These are phyloP conservation scores for Rugalucina vietnamica DNA, from an alignment of 2,888 invertebrate genomes.

Conservation along the genomic window DNA sequence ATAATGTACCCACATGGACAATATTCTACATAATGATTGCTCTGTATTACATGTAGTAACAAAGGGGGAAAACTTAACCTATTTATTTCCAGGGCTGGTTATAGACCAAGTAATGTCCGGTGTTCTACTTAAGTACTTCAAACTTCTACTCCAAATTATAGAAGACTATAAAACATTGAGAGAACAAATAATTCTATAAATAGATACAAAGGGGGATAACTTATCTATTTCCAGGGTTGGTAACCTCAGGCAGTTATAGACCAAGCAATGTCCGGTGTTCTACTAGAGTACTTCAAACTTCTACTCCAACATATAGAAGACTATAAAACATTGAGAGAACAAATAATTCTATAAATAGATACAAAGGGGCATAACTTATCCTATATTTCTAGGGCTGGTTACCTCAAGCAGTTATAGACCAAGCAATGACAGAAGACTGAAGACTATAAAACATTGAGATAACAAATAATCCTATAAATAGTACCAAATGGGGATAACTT, in stretches of 20 bases:
- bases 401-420: conserved; percentile 90
- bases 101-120: conserved; percentile 87
- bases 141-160: conserved; percentile 65
- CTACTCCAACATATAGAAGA: conserved; percentile 65
- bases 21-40: too few relatives aligned
- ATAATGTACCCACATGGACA: too few relatives aligned
- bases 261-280: conserved; percentile 85
- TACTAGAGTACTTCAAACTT: conserved; percentile 79
- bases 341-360: too few relatives aligned
- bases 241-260: conserved; percentile 91
- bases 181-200: too few relatives aligned
- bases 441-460: conserved; percentile 34
- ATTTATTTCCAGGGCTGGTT: conserved; percentile 92
- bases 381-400: conserved; percentile 92
- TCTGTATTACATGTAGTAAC: too few relatives aligned
- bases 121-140: conserved; percentile 83
- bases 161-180: conserved; percentile 39
- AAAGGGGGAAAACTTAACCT: too few relatives aligned
- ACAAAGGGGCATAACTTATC: too few relatives aligned
- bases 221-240: conserved; percentile 91
- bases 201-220: too few relatives aligned
- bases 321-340: conserved; percentile 20
- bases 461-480: too few relatives aligned
- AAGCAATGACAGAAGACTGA: conserved; percentile 85
- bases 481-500: too few relatives aligned